Conservation (phyloP, 2,113 vertebrate species). For the Scatophagus argus region DNA sequence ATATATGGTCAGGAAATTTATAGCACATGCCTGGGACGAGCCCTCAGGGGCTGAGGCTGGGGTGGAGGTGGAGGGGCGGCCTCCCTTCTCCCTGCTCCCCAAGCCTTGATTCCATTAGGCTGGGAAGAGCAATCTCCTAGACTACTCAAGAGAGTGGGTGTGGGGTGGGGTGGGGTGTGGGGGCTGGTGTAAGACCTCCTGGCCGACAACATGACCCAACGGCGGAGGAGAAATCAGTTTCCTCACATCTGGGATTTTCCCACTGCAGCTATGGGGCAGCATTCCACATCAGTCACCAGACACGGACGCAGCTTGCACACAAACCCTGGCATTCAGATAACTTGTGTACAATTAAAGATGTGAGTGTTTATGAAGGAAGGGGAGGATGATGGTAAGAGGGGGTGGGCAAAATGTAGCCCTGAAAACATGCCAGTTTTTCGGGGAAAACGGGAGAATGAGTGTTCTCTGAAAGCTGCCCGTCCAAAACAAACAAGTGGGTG, state of each 20-base stretch:
- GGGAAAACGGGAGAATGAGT: slow-evolving; percentile 18
- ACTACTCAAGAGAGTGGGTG: slow-evolving; percentile 68
- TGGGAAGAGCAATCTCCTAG: slow-evolving; percentile 78
- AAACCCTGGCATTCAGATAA: slow-evolving; percentile 39
- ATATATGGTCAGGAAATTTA: slow-evolving; percentile 87
- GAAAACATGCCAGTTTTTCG: slow-evolving; percentile 35
- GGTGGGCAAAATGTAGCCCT: slow-evolving; percentile 13
- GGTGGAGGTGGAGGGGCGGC: slow-evolving; percentile 58
- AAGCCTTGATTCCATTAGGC: slow-evolving; percentile 83
- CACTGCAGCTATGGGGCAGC: slow-evolving; percentile 62
- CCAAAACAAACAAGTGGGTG: slow-evolving; percentile 76
- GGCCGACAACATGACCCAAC: slow-evolving; percentile 72
- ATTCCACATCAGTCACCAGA: slow-evolving; percentile 75
- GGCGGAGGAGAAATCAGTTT: slow-evolving; percentile 65
- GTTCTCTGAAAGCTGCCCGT: slow-evolving; percentile 35
- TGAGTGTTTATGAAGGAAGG: slow-evolving; percentile 36
- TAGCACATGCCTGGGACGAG: slow-evolving; percentile 83
- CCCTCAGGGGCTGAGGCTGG: slow-evolving; percentile 75
- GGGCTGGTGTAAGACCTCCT: slow-evolving; percentile 74
- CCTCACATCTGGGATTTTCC: slow-evolving; percentile 80
- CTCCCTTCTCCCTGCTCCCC: slow-evolving; percentile 59
- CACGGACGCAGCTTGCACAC: slow-evolving; percentile 36
- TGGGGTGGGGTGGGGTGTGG: no score
- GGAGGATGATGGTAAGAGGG: not conserved
- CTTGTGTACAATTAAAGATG: slow-evolving; percentile 40